These are phyloP conservation scores for Noctua pronuba DNA, from an alignment of 2,888 invertebrate species.

Conservation along the genomic window DNA sequence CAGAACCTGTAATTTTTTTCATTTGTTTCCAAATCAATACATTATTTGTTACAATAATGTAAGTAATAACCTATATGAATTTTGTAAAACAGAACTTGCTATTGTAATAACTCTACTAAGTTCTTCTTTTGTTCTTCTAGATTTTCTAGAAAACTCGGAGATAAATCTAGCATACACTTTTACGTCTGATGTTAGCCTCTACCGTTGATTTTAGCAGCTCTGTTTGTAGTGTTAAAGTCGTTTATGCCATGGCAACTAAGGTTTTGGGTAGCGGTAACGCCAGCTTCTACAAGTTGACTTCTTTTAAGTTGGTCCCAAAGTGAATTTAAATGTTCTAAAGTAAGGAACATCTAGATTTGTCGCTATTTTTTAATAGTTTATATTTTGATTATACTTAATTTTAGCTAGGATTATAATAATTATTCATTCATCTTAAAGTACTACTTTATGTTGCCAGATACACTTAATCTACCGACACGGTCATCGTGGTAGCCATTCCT, in stretches of 20 bases:
- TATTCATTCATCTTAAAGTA: not conserved
- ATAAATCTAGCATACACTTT: not conserved
- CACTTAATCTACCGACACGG: not conserved
- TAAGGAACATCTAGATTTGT: not conserved
- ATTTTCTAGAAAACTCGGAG: not conserved
- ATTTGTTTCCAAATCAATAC: not conserved
- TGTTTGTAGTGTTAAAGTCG: not conserved
- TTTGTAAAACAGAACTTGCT: not conserved
- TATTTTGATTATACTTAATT: not conserved
- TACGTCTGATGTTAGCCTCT: not conserved
- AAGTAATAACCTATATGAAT: not conserved
- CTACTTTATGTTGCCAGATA: not conserved
- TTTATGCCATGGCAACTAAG: not conserved
- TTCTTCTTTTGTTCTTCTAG: not conserved
- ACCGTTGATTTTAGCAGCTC: not conserved
- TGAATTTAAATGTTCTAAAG: not conserved
- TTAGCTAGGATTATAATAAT: not conserved
- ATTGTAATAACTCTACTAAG: not conserved
- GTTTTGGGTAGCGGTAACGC: not conserved
- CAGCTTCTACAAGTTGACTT: not conserved
- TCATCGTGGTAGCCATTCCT: not conserved
- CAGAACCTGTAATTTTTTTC: not conserved
- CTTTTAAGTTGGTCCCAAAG: not conserved
- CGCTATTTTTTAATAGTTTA: not conserved
- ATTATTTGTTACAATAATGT: not conserved